Conservation (phyloP, 2,797 vertebrate genomes). For the Syngnathus acus region DNA sequence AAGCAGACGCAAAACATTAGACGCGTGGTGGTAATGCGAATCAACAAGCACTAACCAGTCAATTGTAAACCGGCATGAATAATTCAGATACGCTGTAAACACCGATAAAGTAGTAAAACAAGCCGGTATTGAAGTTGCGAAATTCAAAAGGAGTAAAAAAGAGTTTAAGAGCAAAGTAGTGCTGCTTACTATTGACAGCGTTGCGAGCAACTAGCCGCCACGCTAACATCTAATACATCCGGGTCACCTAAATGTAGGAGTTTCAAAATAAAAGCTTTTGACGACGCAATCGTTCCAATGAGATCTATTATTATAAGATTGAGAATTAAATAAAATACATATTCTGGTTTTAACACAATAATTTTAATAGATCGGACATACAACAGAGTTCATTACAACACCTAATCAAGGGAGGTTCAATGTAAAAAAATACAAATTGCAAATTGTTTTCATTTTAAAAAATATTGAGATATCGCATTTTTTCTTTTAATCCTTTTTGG, state of each 20-base stretch:
- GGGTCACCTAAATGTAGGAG: slow-evolving; percentile 13
- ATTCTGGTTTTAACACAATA: too few species aligned
- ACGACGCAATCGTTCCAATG: too few species aligned
- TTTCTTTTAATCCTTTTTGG: too few species aligned
- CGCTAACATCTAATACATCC: slow-evolving; percentile 32
- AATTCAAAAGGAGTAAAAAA: neutral
- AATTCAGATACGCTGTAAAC: neutral
- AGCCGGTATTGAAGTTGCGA: neutral
- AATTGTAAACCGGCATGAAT: neutral
- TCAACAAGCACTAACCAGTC: neutral
- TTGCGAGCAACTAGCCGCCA: neutral
- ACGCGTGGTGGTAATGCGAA: too few species aligned
- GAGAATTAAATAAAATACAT: too few species aligned
- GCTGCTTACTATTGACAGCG: slow-evolving; percentile 10
- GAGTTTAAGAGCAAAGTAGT: neutral
- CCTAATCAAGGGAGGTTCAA: too few species aligned
- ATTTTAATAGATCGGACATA: too few species aligned
- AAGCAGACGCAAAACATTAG: neutral
- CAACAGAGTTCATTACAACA: too few species aligned
- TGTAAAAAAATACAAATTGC: too few species aligned
- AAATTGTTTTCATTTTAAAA: too few species aligned
- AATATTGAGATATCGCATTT: too few species aligned
- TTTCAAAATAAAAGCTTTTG: slow-evolving; percentile 46
- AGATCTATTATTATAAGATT: too few species aligned
- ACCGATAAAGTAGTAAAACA: neutral